Evolutionary conservation across 2,888 invertebrate genomes (phyloP).

Genomic region (Drosophila lutescens): DNA sequence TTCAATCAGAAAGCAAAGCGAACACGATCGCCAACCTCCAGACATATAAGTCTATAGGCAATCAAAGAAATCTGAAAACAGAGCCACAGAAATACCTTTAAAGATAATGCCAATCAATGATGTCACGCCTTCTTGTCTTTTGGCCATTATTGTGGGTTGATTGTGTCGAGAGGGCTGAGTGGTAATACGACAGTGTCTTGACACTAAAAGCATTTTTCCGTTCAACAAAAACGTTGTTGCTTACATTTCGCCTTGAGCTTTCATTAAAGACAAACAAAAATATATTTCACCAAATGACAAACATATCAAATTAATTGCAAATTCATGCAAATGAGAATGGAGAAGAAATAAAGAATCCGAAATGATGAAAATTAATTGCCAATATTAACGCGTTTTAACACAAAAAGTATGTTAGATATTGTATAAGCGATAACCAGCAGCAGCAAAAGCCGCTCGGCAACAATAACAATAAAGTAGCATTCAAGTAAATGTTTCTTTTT

Average conservation of each 20-base stretch:
- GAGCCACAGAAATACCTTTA: constrained; percentile 16
- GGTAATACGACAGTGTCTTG: constrained; percentile 42
- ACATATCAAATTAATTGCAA: constrained; percentile 72
- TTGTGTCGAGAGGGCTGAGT: constrained; percentile 27
- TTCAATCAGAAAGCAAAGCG: constrained; percentile 68
- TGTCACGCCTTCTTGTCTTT: constrained; percentile 66
- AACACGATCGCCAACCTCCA: constrained; percentile 62
- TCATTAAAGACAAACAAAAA: constrained; percentile 58
- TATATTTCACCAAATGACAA: constrained; percentile 70
- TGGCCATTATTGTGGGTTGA: constrained; percentile 69
- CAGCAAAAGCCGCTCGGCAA: constrained; percentile 13
- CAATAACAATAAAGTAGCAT: constrained; percentile 39
- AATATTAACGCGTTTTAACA: constrained; percentile 73
- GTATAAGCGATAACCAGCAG: constrained; percentile 44
- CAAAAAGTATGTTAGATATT: constrained; percentile 61
- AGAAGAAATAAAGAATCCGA: constrained; percentile 48
- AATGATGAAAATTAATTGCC: constrained; percentile 71
- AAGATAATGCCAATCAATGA: constrained; percentile 59
- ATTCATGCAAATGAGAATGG: constrained; percentile 71
- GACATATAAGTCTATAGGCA: constrained; percentile 31
- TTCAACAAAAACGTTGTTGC: constrained; percentile 44
- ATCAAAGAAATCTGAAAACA: constrained; percentile 4
- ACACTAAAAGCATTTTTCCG: constrained; percentile 71
- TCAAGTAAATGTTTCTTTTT: constrained; percentile 51
- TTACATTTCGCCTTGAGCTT: constrained; percentile 75